Conservation (phyloP, 2,113 vertebrate genomes). For the Irena cyanogastra region DNA sequence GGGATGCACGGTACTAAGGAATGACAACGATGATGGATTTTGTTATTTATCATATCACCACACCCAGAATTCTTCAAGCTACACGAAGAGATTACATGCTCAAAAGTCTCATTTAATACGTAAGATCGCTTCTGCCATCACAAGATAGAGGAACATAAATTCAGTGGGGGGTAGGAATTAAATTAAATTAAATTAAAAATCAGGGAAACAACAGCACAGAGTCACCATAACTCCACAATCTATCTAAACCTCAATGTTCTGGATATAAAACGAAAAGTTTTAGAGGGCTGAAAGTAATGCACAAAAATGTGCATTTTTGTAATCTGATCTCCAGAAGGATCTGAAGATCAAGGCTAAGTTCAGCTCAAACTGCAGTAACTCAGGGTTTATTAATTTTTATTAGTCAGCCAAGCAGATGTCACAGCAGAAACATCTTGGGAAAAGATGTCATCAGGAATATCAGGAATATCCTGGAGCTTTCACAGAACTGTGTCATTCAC, state of each 20-base stretch:
- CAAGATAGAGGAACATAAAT: not conserved
- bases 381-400: not conserved
- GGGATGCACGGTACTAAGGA: not conserved
- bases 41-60: not conserved
- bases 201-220: not conserved
- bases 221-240: not conserved
- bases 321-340: not conserved
- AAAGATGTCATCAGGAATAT: not conserved
- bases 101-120: not conserved
- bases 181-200: not conserved
- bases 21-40: accelerated
- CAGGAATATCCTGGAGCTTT: not conserved
- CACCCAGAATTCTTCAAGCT: not conserved
- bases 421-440: not conserved
- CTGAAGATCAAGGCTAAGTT: not conserved
- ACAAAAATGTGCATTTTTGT: not conserved
- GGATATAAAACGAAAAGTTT: not conserved
- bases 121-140: accelerated
- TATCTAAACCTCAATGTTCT: not conserved
- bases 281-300: not conserved
- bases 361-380: not conserved
- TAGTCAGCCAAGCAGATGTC: not conserved
- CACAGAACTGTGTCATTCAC: not conserved
- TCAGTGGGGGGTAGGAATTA: not conserved
- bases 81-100: not conserved